A percentile compares a stretch with the other conserved stretches of the same genome.
These are phyloP conservation scores for Cinara cedri DNA, from an alignment of 2,888 invertebrate genomes.

Conservation along the genomic window DNA sequence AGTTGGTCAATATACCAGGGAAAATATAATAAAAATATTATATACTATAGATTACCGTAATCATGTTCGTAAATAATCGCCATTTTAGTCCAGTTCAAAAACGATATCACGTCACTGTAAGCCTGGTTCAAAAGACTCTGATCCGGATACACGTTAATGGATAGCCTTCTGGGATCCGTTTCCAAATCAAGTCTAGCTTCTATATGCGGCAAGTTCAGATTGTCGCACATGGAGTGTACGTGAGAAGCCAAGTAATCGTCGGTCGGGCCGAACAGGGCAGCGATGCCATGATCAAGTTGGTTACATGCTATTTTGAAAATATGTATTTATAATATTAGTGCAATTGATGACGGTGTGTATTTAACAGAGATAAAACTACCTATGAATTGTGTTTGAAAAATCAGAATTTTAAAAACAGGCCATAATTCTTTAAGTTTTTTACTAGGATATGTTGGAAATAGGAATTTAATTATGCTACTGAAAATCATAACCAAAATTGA, in stretches of 20 bases:
- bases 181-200: conserved; percentile 72
- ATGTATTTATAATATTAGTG: no score
- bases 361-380: no score
- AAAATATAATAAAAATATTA: no score
- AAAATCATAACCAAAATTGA: no score
- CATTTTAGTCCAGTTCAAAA: conserved; percentile 80
- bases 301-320: conserved; percentile 69
- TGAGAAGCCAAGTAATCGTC: conserved; percentile 75
- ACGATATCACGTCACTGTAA: conserved; percentile 76
- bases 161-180: conserved; percentile 70
- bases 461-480: no score
- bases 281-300: conserved; percentile 73
- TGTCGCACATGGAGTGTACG: conserved; percentile 81
- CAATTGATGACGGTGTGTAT: no score
- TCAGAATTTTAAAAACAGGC: no score
- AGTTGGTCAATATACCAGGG: no score
- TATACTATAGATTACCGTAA: conserved; percentile 71
- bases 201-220: conserved; percentile 79
- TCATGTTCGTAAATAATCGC: conserved; percentile 83
- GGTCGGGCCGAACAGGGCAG: conserved; percentile 80
- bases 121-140: conserved; percentile 75
- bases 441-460: no score
- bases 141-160: conserved; percentile 80
- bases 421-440: no score
- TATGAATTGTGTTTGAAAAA: no score